Base-by-base conservation (phyloP, 2,797 vertebrate species). In the Scyliorhinus canicula region DNA sequence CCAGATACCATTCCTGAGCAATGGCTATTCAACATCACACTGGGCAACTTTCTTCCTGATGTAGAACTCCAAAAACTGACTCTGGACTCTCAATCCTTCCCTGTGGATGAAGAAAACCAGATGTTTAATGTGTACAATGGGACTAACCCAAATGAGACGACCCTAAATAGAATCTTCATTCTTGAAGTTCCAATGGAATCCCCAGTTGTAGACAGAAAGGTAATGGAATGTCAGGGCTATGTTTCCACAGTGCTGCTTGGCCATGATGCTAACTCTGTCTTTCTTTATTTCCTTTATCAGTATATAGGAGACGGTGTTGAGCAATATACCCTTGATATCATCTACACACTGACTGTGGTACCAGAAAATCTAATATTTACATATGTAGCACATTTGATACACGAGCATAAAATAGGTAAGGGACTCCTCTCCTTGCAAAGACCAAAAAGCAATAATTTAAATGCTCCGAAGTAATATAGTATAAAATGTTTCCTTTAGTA, bases 31-130 rank as follows among this genome's bases (percentile, higher is more conserved):
- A 97, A 95, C 69, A 95, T 96, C 63, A 96, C 96, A 1, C 93
- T 96, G 24, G 97, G 97, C 95, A 90, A 16, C 0, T 97, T 97
- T 95, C 96, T 97, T 0, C 95, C 95, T 69, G 97, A 97, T 65
- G 96, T 96, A 52, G 95, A 96, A 21, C 95, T 97, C 67, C 84
- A 96, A 60, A 96, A 95, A 14, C 16, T 97, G 44, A 96, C 95
- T 0, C 44, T 95, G 95, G 96, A 95, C 26, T 95, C 65, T 0
- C 1, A 26, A 85, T 84, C 93, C 67, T 35, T 96, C 90, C 3
- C 96, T 3, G 55, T 96, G 28, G 11, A 90, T 40, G 95, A 96
- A 63, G 95, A 95, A 71, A 26, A 95, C 95, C 95, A 95, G 65
- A 82, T 93, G 26, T 96, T 96, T 0, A 96, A 95, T 65, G 26